Evolutionary conservation across 1,140 invertebrate genomes (phyloP).

Genomic region (Condylostylus longicornis): DNA sequence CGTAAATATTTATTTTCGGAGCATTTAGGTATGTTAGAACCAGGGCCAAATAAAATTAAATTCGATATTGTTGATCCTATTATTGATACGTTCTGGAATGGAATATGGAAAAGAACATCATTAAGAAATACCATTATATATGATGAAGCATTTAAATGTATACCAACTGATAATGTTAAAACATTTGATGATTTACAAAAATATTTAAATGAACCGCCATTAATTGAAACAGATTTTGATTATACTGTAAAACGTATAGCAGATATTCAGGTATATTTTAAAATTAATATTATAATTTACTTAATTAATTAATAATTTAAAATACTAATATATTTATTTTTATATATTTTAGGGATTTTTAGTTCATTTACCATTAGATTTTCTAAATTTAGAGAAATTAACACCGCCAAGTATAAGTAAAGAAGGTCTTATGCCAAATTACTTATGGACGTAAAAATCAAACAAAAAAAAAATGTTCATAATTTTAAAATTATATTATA

Average conservation of each 20-base stretch:
- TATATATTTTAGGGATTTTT: slow-evolving; percentile 51
- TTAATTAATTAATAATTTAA: neutral
- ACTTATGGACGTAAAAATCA: slow-evolving; percentile 51
- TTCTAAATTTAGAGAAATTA: slow-evolving; percentile 67
- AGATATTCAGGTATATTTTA: slow-evolving; percentile 45
- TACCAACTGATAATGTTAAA: slow-evolving; percentile 65
- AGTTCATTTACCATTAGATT: slow-evolving; percentile 72
- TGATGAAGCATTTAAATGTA: slow-evolving; percentile 74
- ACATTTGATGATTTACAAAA: slow-evolving; percentile 57
- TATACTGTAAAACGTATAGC: slow-evolving; percentile 52
- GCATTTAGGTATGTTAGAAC: slow-evolving; percentile 56
- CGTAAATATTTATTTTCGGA: slow-evolving; percentile 77
- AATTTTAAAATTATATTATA: no score
- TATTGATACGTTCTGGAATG: slow-evolving; percentile 59
- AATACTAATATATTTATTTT: neutral
- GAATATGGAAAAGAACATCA: slow-evolving; percentile 65
- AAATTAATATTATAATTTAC: neutral
- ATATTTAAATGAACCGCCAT: slow-evolving; percentile 47
- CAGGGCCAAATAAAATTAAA: slow-evolving; percentile 32
- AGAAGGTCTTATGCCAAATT: slow-evolving; percentile 68
- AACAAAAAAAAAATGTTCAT: neutral
- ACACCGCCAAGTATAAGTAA: slow-evolving; percentile 63
- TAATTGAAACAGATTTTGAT: slow-evolving; percentile 52
- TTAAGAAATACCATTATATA: slow-evolving; percentile 69
- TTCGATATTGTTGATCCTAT: slow-evolving; percentile 58